Evolutionary conservation across 2,888 invertebrate species (phyloP).

Genomic region (Hyppa rectilinea): DNA sequence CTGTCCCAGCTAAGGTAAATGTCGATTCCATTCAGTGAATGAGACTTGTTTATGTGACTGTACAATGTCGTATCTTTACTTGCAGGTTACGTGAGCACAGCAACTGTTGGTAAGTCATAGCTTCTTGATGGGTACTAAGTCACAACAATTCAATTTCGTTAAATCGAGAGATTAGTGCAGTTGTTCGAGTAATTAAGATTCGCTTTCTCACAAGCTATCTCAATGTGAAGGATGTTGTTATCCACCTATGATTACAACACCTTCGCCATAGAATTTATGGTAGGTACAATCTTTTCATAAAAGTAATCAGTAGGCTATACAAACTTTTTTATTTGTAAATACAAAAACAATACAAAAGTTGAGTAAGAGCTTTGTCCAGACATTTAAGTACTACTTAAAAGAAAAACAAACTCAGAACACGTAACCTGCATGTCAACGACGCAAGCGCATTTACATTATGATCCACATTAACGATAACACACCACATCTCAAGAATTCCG

Average conservation of each 20-base stretch:
- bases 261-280: background rate
- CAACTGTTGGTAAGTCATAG: background rate
- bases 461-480: conserved; percentile 54
- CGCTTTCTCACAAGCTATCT: background rate
- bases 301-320: too few relatives aligned
- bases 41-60: conserved; percentile 35
- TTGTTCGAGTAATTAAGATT: conserved; percentile 38
- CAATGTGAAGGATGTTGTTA: background rate
- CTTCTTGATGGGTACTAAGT: background rate
- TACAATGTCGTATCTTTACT: background rate
- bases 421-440: conserved; percentile 31
- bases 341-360: background rate
- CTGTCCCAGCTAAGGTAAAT: conserved; percentile 29
- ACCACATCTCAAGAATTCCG: conserved; percentile 57
- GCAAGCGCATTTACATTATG: conserved; percentile 42
- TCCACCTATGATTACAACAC: conserved; percentile 28
- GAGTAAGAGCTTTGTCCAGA: background rate
- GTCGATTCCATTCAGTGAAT: conserved; percentile 6
- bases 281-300: too few relatives aligned
- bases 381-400: background rate
- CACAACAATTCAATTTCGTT: conserved; percentile 19
- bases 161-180: conserved; percentile 8
- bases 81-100: conserved; percentile 6
- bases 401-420: conserved; percentile 9
- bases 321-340: too few relatives aligned